Evolutionary conservation across 2,113 vertebrate species (phyloP).

Genomic region (Ictalurus furcatus): DNA sequence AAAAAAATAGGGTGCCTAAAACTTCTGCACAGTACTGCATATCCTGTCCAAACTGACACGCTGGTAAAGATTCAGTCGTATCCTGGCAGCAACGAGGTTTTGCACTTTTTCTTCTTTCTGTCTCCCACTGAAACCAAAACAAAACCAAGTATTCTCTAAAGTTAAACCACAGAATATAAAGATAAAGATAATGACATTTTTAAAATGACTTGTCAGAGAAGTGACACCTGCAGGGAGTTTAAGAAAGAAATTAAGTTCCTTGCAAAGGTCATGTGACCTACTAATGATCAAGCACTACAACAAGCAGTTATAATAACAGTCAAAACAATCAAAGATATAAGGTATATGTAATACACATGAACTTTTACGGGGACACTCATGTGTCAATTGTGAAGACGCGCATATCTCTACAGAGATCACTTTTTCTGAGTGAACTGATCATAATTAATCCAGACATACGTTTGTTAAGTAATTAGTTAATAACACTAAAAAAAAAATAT

Average conservation of each 20-base stretch:
- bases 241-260: neutral
- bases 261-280: neutral
- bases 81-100: neutral
- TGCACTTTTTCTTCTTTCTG: neutral
- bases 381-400: neutral
- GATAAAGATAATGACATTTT: neutral
- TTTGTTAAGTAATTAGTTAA: neutral
- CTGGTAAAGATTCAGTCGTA: too few relatives aligned
- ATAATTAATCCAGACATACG: neutral
- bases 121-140: neutral
- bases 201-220: neutral
- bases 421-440: neutral
- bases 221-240: neutral
- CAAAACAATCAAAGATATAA: neutral
- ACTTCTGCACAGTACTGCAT: too few relatives aligned
- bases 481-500: too few relatives aligned
- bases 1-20: too few relatives aligned
- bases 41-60: too few relatives aligned
- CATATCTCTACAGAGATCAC: neutral
- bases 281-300: neutral
- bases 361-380: neutral
- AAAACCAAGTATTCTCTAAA: neutral
- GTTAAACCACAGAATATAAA: neutral
- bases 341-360: neutral
- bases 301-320: neutral